phyloP scores from a whole-genome alignment of 2,888 invertebrate genomes.

The Ichneumoninae sp. region DNA sequence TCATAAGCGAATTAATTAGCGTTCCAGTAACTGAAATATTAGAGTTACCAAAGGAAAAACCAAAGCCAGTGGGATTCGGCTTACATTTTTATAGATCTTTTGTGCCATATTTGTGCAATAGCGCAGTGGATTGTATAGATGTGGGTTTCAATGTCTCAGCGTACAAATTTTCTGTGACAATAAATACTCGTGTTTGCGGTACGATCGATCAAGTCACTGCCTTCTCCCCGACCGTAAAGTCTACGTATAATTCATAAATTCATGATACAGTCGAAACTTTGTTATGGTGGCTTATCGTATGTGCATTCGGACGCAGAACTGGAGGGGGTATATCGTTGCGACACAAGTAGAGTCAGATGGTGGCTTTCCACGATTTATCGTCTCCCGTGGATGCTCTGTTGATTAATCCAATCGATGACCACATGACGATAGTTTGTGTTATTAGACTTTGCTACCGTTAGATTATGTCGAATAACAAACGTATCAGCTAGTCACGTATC shows the following conservation, averaged over 20 bases:
- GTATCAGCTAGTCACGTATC: not conserved
- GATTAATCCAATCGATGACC: not conserved
- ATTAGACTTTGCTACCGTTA: not conserved
- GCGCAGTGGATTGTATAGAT: slow-evolving; percentile 9
- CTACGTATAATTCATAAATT: too few species aligned
- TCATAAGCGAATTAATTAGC: slow-evolving; percentile 28
- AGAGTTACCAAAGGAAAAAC: slow-evolving; percentile 42
- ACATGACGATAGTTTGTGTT: too few species aligned
- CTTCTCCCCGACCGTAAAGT: not conserved
- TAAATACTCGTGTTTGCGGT: slow-evolving; percentile 24
- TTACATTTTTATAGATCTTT: slow-evolving; percentile 30
- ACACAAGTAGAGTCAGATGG: not conserved
- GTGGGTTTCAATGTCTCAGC: slow-evolving; percentile 19
- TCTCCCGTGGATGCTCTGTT: not conserved
- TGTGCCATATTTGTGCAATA: slow-evolving; percentile 55
- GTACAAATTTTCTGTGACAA: slow-evolving; percentile 51
- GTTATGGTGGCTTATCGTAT: not conserved
- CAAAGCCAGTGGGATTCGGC: slow-evolving; percentile 31
- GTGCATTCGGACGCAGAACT: too few species aligned
- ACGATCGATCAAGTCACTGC: not conserved
- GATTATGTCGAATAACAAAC: not conserved
- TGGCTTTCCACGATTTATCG: not conserved
- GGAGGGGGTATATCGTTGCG: too few species aligned
- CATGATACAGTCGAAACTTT: not conserved
- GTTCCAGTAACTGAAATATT: slow-evolving; percentile 2